A percentile compares a stretch with the other conserved stretches of the same genome.
phyloP scores from a whole-genome alignment of 2,888 invertebrate species.

The Agonopterix arenella region DNA sequence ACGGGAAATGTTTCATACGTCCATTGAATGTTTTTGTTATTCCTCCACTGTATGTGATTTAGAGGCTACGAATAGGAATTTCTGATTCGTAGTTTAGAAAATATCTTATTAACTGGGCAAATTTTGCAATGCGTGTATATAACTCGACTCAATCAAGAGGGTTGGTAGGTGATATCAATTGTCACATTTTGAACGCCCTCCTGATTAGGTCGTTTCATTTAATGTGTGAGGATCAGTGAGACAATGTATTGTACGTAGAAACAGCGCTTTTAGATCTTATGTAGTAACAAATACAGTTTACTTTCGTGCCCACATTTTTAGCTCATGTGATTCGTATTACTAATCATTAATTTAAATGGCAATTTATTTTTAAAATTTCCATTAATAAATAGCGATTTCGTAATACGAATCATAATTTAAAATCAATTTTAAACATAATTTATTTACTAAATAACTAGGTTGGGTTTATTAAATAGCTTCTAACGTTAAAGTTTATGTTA shows the following conservation, averaged over 20 bases:
- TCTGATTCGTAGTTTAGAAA: conserved; percentile 21
- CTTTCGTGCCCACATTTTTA: conserved; percentile 14
- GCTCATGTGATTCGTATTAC: no score
- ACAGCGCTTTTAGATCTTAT: neutral
- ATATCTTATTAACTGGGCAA: conserved; percentile 43
- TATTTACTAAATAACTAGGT: no score
- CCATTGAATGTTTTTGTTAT: conserved; percentile 53
- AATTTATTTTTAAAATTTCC: no score
- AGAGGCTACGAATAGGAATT: no score
- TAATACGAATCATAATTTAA: no score
- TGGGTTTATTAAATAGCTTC: no score
- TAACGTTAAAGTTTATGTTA: no score
- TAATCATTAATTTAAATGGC: no score
- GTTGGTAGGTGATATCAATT: conserved; percentile 8
- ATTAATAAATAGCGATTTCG: no score
- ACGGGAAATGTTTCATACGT: conserved; percentile 42
- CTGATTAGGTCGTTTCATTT: conserved; percentile 9
- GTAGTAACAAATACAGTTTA: conserved; percentile 1
- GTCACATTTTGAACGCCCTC: conserved; percentile 1
- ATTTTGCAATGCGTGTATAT: conserved; percentile 38
- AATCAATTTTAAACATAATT: no score
- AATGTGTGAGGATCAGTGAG: conserved; percentile 35
- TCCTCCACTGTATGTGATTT: conserved; percentile 69
- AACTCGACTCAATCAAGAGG: conserved; percentile 15
- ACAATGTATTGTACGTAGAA: conserved; percentile 17